Evolutionary conservation across 2,888 invertebrate genomes (phyloP), one percentile per base, ranked within the genome.

Genomic region (Heliconius aoede): DNA sequence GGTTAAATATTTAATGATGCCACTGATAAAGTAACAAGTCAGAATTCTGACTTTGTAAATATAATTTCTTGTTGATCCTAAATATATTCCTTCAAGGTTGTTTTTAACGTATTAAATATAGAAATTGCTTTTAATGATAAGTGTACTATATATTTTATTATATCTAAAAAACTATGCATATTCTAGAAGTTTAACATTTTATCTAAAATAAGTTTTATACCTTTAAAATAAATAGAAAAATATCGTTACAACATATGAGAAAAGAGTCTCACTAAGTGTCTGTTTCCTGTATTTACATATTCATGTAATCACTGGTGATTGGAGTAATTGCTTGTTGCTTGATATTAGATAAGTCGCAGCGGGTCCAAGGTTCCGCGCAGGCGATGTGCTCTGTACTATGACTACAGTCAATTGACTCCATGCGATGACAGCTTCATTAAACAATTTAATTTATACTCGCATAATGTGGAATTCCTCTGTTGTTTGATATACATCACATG

Each of bases 341-440:
- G 76, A 67, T 78, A 76, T 78, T 72, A 80, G 76, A 81, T 80
- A 67, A 77, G 72, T 71, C 74, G 60, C 76, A 73, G 78, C 76
- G 77, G 76, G 77, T 75, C 80, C 83, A 84, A 84, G 82, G 82
- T 81, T 81, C 78, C 76, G 61, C 65, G 77, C 77, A 72, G 74
- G 74, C 68, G 68, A 72, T 73, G 65, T 76, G 73, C 72, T 65
- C 36, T 5, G 7, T 15, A 15, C 72, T 74, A 79, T 80, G 77
- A 80, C 80, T 81, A 79, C 76, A 76, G 67, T 78, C 82, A 83
- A 84, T 84, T 84, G 80, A 80, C 77, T 79, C 78, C 69, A 76
- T 76, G 74, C 62, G 72, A 74, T 76, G 79, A 78, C 76, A 76
- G 73, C 30, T 40, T 68, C 58, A 78, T 76, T 32, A 78, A 78